Percentiles rank a stretch among this genome's conserved stretches.
Conservation (phyloP, 2,888 invertebrate species). For the Ormyrus nitidulus region DNA sequence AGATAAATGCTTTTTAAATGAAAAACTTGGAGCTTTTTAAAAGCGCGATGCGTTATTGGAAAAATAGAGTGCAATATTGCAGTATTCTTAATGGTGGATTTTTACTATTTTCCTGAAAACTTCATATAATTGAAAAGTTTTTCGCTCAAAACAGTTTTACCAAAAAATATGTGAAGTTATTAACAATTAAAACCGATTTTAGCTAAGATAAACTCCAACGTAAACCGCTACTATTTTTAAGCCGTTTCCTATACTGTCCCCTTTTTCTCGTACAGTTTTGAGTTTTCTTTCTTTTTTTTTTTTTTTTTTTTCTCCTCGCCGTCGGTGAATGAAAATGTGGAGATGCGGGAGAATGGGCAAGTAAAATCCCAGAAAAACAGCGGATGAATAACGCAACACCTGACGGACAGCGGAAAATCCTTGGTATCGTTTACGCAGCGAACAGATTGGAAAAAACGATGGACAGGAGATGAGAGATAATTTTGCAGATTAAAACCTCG, state of each 20-base stretch:
- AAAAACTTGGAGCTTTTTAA: too few species aligned
- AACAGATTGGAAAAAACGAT: not conserved
- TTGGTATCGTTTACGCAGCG: not conserved
- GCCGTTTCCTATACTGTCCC: not conserved
- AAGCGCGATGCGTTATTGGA: too few species aligned
- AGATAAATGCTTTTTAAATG: too few species aligned
- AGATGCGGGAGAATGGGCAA: not conserved
- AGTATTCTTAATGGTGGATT: too few species aligned
- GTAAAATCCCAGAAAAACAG: not conserved
- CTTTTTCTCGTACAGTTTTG: not conserved
- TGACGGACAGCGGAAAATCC: slow-evolving; percentile 10
- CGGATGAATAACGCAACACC: slow-evolving; percentile 5
- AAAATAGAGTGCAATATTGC: too few species aligned
- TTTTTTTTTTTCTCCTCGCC: not conserved
- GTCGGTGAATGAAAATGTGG: slow-evolving; percentile 11
- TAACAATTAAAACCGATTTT: too few species aligned
- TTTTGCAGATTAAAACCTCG: slow-evolving; percentile 5
- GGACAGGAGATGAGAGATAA: not conserved
- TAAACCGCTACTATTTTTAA: not conserved
- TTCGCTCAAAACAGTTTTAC: too few species aligned
- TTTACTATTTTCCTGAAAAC: too few species aligned
- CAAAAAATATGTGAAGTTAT: too few species aligned
- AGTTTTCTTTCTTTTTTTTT: not conserved
- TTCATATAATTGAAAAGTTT: too few species aligned
- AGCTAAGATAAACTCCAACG: not conserved